Base-by-base conservation (phyloP, 2,113 vertebrate species). In the Ptilorrhoa leucosticta region DNA sequence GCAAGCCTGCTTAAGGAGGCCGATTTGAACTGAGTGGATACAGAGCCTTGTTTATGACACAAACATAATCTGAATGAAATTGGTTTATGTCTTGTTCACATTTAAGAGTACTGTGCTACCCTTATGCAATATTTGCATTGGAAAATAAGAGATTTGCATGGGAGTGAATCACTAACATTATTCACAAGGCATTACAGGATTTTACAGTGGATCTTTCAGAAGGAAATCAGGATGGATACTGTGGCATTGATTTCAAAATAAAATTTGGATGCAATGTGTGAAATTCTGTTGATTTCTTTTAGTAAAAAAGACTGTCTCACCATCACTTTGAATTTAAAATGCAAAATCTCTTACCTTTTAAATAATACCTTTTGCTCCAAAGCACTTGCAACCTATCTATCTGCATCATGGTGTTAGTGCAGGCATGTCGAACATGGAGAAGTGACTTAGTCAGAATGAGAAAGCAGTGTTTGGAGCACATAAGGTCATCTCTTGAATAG, bases 401-500 rank as follows among this genome's bases (percentile, higher is more conserved):
- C 85, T 94, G 61, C 58, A 93, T 77, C 51, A 10, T 8, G 23
- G 51, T 53, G 50, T 83, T 76, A 86, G 56, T 40, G 60, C 33
- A 93, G 76, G 82, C 79, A 60, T 69, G 48, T 15, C 72, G 60
- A 86, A 90, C 63, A 56, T 1, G n/a, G 37, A 81, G 76, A 90
- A 65, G 61, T 0, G 5, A 85, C 87, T 92, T 75, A 90, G 64
- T 50, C 91, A 94, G 90, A 88, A 94, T 91, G 87, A 95, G 95
- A 94, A 95, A 94, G 93, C 92, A 77, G 54, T 4, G 13, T 73
- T 90, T 87, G 64, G 95, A 95, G 82, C 94, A 96, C 83, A 65
- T 96, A 94, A 95, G 95, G 91, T 95, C 95, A 96, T 86, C 90
- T n/a, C 76, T 81, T 92, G 85, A 96, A 94, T 73, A 94, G 95